These are phyloP conservation scores for Diploscapter pachys DNA, from an alignment of 1,140 invertebrate genomes.

Conservation along the genomic window DNA sequence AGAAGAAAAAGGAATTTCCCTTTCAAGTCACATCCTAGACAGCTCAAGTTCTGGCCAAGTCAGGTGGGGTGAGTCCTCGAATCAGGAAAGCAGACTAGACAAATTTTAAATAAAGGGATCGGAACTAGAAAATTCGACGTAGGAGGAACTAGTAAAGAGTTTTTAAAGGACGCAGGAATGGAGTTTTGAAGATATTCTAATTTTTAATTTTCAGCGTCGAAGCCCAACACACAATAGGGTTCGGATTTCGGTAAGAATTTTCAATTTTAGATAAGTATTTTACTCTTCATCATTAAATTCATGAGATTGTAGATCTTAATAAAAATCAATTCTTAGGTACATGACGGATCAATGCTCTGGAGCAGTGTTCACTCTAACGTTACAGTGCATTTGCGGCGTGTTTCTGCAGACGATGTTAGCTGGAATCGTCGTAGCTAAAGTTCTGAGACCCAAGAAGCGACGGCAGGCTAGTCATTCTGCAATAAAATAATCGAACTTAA, in stretches of 20 bases:
- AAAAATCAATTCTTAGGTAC: slow-evolving; percentile 61
- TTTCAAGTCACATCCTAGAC: too few species aligned
- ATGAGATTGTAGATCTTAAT: neutral
- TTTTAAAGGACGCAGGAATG: neutral
- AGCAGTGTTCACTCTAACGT: slow-evolving; percentile 44
- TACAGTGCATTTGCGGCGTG: slow-evolving; percentile 51
- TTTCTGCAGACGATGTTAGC: slow-evolving; percentile 58
- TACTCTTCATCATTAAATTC: neutral
- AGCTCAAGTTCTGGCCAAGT: too few species aligned
- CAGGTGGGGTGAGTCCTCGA: too few species aligned
- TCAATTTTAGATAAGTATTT: neutral
- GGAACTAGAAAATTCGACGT: too few species aligned
- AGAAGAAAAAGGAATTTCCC: too few species aligned
- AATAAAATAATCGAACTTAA: neutral
- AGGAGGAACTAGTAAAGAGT: too few species aligned
- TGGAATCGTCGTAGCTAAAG: slow-evolving; percentile 64
- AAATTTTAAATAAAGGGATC: too few species aligned
- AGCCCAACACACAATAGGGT: neutral
- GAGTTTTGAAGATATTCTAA: neutral
- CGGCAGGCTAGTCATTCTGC: slow-evolving; percentile 59
- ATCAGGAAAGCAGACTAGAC: too few species aligned
- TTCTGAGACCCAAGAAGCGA: slow-evolving; percentile 64
- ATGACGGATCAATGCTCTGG: slow-evolving; percentile 63
- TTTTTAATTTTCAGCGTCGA: too few species aligned
- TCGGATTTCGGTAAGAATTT: neutral